Evolutionary conservation across 1,140 invertebrate genomes (phyloP), one percentile per base, ranked within the genome.

Genomic region (Rhyacophila brunnea): DNA sequence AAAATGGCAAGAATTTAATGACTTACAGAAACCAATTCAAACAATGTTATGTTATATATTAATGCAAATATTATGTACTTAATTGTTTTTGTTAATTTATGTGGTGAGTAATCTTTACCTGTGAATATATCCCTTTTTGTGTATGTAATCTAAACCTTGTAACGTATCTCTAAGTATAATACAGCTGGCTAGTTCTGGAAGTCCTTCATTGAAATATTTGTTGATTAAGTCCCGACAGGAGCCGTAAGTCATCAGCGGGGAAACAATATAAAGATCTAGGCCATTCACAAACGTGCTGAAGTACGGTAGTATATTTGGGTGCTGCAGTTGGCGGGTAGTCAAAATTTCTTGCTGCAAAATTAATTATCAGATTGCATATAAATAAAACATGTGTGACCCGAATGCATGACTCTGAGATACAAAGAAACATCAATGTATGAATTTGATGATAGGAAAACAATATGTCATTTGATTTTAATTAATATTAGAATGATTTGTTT

Each of bases 71-170:
- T n/a, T n/a, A n/a, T n/a, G n/a, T n/a, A n/a, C n/a, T n/a, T n/a
- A n/a, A n/a, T n/a, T n/a, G n/a, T n/a, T n/a, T n/a, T n/a, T n/a
- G n/a, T n/a, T n/a, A n/a, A n/a, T n/a, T n/a, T n/a, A n/a, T n/a
- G n/a, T n/a, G n/a, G n/a, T n/a, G n/a, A n/a, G n/a, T n/a, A n/a
- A n/a, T n/a, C n/a, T n/a, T n/a, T 67, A 90, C 86, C 92, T 89
- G 71, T 95, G 93, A 68, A 96, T 92, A 70, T 89, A 88, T 56
- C 90, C 87, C 74, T 87, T 86, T 58, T 82, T 83, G 72, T 95
- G 92, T 58, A 96, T 82, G 74, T 96, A 96, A 65, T 89, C 84
- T 14, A 96, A 74, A 1, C 88, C 93, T 35, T 81, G 71, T 42
- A 95, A 75, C 15, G 92, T 82, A 77, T 95, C 92, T 68, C 81